Evolutionary conservation across 2,888 invertebrate species (phyloP), one percentile per base, ranked within the genome.

Genomic region (Thera obeliscata): DNA sequence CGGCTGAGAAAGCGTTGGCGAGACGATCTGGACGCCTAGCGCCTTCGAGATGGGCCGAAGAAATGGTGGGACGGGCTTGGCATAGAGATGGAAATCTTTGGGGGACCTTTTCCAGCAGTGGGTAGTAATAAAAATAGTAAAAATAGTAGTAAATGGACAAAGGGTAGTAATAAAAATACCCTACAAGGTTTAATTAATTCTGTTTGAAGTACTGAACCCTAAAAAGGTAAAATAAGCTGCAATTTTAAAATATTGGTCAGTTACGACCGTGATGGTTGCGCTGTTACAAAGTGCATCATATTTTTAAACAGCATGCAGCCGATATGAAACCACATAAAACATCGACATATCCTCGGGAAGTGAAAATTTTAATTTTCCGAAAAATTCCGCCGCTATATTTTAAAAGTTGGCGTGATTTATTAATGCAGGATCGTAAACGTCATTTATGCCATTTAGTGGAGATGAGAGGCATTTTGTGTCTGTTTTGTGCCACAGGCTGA

Each of bases 381-480:
- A 88, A 89, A 85, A 78, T 75, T 80, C 80, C 78, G 76, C 76
- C 80, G 85, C 85, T 82, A 82, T 88, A 86, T 89, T 90, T 90
- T 88, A 84, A 89, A 87, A 85, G 84, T 85, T 81, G 79, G 76
- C 81, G 78, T 89, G 88, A 91, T 90, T 90, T 91, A 91, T 90
- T 88, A 85, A 85, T 87, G 84, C 84, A 77, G 78, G 79, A 78
- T 80, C 82, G 83, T 84, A 83, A 87, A 87, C 82, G 84, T 80
- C 82, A 85, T 88, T 87, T 87, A 87, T 83, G 80, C 74, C 82
- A 82, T 87, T 87, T 86, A 86, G 80, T 78, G 75, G 81, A 81
- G 79, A 84, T 81, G 85, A 79, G 82, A 81, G 78, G 82, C 82
- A 85, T 84, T 81, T 81, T 74, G 63, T 77, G 76, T 77, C 72